Conservation (phyloP, 2,888 invertebrate species). For the Spilarctia lutea region DNA sequence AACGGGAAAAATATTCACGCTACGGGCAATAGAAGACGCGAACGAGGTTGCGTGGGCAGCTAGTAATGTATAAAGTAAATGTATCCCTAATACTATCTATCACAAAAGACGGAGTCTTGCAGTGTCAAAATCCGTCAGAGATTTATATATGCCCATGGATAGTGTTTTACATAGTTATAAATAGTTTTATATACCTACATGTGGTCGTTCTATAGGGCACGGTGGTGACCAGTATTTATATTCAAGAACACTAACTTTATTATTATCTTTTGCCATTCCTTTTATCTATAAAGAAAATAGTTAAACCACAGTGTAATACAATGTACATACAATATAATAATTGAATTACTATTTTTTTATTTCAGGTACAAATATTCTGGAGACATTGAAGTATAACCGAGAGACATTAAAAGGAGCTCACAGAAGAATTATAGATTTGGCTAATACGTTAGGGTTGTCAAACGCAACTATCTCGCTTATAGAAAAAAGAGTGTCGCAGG, state of each 20-base stretch:
- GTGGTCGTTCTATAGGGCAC: background rate
- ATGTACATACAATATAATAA: background rate
- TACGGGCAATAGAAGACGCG: too few relatives aligned
- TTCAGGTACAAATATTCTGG: conserved; percentile 90
- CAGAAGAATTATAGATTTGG: conserved; percentile 94
- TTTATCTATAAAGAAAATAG: background rate
- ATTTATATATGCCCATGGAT: background rate
- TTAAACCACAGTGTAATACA: background rate
- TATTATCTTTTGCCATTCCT: background rate
- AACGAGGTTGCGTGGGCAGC: too few relatives aligned
- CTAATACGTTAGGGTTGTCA: conserved; percentile 96
- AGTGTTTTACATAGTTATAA: background rate
- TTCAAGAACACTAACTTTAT: background rate
- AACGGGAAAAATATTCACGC: too few relatives aligned
- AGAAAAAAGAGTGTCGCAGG: conserved; percentile 94
- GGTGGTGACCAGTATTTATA: background rate
- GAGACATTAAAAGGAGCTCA: conserved; percentile 95
- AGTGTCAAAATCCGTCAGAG: too few relatives aligned
- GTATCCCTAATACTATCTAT: too few relatives aligned
- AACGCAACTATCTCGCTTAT: conserved; percentile 98
- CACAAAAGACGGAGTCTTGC: too few relatives aligned
- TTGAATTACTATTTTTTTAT: conserved; percentile 28
- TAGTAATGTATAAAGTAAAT: too few relatives aligned
- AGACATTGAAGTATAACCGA: conserved; percentile 93
- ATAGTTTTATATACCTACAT: background rate